Evolutionary conservation across 1,140 invertebrate genomes (phyloP).

Genomic region (Orchesella cincta): DNA sequence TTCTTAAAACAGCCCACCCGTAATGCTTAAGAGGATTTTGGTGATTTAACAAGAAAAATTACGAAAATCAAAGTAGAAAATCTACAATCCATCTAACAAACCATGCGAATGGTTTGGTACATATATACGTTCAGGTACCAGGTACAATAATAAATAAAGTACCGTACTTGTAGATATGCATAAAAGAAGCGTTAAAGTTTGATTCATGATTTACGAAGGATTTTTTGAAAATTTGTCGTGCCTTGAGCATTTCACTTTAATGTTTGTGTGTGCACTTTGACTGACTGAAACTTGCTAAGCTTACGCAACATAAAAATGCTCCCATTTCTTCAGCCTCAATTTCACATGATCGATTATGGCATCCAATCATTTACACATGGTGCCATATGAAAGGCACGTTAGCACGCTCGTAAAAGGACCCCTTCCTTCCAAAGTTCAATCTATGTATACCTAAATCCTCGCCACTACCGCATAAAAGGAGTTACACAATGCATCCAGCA

Average conservation of each 20-base stretch:
- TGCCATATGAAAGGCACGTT: slow-evolving; percentile 22
- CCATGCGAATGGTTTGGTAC: no score
- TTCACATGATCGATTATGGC: slow-evolving; percentile 42
- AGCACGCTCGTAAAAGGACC: neutral
- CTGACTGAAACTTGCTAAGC: no score
- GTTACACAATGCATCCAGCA: neutral
- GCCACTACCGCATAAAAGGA: no score
- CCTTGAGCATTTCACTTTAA: no score
- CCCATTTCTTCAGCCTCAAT: slow-evolving; percentile 18
- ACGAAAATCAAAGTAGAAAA: slow-evolving; percentile 13
- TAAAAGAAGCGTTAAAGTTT: no score
- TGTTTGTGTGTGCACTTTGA: no score
- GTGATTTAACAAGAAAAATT: slow-evolving; percentile 24
- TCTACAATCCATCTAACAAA: neutral
- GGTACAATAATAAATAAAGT: no score
- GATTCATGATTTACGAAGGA: no score
- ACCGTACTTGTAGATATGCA: no score
- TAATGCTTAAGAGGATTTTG: slow-evolving; percentile 18
- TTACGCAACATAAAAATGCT: neutral
- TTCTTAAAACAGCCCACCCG: slow-evolving; percentile 13
- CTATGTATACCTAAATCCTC: no score
- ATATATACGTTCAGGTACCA: no score
- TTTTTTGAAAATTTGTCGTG: no score
- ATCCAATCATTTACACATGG: slow-evolving; percentile 42
- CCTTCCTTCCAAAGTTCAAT: neutral